Base-by-base conservation (phyloP, 2,888 invertebrate species). In the Hyppa rectilinea region DNA sequence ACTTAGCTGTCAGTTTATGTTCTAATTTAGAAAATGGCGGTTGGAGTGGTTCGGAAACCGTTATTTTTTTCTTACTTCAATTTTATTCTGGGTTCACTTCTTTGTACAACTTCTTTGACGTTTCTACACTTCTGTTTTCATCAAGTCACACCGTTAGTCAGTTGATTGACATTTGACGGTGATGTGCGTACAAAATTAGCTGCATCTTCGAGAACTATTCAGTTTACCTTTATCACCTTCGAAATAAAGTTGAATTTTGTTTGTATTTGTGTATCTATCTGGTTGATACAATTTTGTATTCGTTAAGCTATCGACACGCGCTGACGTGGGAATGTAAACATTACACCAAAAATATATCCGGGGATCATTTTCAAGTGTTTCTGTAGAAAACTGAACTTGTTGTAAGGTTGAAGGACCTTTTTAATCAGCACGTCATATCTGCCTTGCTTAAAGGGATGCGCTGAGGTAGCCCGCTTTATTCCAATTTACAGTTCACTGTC, bases 321-420 rank as follows among this genome's bases (percentile, higher is more conserved):
- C 86, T 91, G 92, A 93, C 94, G 92, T 94, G 95, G 91, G 94
- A 95, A 94, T 91, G 91, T 94, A 95, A 94, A 95, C 93, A 94
- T 84, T 84, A 82, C 85, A 71, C 88, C 85, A 78, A 87, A 89
- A 89, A 90, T 89, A 89, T 88, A 88, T 87, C 85, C 70, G 76
- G 77, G 83, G 85, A 84, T 88, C 85, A 87, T 81, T 89, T 90
- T 89, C 85, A 88, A 90, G 87, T 87, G 84, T 77, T 74, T 81
- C 66, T 66, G 74, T 86, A 78, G 76, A 83, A 83, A 83, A 80
- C 71, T 60, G 61, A 76, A 79, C 61, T 81, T 83, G 85, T 85
- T 81, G 78, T 84, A 58, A 61, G 47, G 60, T 70, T 69, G 53
- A 53, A 72, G 40, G 66, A 55, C 12, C 29, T 40, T 49, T 61